phyloP scores from a whole-genome alignment of 2,113 vertebrate genomes.

The Syrrhaptes paradoxus region DNA sequence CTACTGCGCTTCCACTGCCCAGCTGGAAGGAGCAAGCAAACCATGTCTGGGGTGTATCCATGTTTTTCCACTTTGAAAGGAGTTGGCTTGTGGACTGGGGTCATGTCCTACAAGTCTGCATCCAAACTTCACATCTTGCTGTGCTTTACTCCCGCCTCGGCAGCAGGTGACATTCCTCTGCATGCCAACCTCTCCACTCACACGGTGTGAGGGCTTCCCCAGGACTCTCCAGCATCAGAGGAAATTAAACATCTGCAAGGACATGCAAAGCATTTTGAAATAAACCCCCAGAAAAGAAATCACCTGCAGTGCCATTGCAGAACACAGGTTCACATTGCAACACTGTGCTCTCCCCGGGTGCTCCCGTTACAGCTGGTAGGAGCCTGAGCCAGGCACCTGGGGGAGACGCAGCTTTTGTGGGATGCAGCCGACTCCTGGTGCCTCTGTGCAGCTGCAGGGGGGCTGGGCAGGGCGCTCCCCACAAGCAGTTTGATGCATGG shows the following conservation, averaged over 20 bases:
- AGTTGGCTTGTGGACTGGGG: background rate
- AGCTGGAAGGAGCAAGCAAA: background rate
- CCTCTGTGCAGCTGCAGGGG: background rate
- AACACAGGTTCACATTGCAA: background rate
- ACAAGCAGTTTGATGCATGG: background rate
- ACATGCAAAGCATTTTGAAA: background rate
- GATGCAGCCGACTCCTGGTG: rapidly evolving
- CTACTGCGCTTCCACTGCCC: background rate
- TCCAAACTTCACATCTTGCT: background rate
- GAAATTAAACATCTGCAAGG: background rate
- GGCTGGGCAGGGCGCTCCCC: background rate
- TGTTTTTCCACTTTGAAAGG: background rate
- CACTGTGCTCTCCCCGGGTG: rapidly evolving
- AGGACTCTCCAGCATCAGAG: background rate
- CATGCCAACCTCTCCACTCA: rapidly evolving
- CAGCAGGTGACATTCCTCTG: background rate
- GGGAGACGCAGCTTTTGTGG: background rate
- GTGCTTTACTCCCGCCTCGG: background rate
- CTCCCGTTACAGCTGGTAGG: rapidly evolving
- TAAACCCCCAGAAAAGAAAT: background rate
- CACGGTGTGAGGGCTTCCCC: background rate
- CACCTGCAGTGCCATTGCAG: background rate
- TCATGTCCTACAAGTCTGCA: background rate
- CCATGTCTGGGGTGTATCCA: background rate
- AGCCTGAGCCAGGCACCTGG: background rate